phyloP scores from a whole-genome alignment of 2,888 invertebrate genomes.

The Ceriagrion tenellum region DNA sequence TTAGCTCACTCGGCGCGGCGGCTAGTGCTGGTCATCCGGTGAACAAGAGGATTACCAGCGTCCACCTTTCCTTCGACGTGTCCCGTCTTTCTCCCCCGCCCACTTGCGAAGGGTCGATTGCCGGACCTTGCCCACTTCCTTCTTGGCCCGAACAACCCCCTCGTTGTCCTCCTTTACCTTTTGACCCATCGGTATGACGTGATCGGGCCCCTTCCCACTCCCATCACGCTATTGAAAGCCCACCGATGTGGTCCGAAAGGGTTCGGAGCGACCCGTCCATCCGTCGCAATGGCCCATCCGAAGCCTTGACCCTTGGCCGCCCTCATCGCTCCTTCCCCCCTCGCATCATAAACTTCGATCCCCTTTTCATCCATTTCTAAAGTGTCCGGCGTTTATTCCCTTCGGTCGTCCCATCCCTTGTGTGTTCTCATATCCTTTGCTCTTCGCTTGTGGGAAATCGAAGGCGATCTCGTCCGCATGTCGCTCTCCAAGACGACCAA shows the following conservation, averaged over 20 bases:
- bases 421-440: neutral
- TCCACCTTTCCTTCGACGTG: neutral
- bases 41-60: neutral
- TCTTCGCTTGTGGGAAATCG: neutral
- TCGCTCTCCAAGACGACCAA: neutral
- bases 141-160: no score
- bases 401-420: neutral
- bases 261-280: neutral
- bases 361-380: neutral
- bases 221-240: neutral
- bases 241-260: conserved; percentile 23
- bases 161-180: neutral
- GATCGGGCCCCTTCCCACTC: neutral
- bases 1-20: no score
- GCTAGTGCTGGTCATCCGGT: conserved; percentile 37
- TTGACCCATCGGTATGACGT: neutral
- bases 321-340: neutral
- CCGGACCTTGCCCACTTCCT: neutral
- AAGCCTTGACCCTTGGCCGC: conserved; percentile 26
- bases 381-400: neutral
- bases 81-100: neutral
- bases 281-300: neutral
- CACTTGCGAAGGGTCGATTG: conserved; percentile 10
- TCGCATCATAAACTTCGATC: neutral
- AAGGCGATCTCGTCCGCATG: neutral